Evolutionary conservation across 2,113 vertebrate species (phyloP).

Genomic region (Mirza zaza): DNA sequence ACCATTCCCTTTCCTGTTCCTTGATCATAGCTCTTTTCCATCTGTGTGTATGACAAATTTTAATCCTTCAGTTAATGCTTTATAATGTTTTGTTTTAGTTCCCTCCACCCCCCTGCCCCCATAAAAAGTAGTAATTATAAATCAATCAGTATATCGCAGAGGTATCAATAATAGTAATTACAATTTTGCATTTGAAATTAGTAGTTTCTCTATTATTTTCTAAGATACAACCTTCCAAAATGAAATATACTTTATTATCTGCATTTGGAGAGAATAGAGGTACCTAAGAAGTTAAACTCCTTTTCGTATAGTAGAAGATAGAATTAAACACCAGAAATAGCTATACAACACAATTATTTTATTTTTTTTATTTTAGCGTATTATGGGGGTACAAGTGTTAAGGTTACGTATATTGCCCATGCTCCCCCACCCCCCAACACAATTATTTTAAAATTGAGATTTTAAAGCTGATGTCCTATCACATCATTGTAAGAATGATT

Average conservation of each 20-base stretch:
- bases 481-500: background rate
- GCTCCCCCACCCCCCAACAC: too few species aligned
- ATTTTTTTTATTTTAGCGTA: too few species aligned
- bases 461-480: constrained; percentile 16
- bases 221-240: background rate
- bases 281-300: background rate
- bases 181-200: background rate
- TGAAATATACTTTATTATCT: constrained; percentile 35
- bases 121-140: constrained; percentile 7
- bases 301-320: background rate
- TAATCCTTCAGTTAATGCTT: background rate
- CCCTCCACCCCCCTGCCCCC: too few species aligned
- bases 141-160: constrained; percentile 8
- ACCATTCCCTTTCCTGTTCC: background rate
- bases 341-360: background rate
- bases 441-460: background rate
- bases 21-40: background rate
- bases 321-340: constrained; percentile 22
- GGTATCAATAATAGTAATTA: background rate
- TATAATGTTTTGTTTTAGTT: constrained; percentile 37
- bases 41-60: background rate
- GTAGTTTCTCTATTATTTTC: background rate
- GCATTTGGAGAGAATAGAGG: background rate
- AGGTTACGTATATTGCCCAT: too few species aligned
- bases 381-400: too few species aligned